Evolutionary conservation across 2,888 invertebrate genomes (phyloP), one percentile per base, ranked within the genome.

Genomic region (Chydorus sphaericus): DNA sequence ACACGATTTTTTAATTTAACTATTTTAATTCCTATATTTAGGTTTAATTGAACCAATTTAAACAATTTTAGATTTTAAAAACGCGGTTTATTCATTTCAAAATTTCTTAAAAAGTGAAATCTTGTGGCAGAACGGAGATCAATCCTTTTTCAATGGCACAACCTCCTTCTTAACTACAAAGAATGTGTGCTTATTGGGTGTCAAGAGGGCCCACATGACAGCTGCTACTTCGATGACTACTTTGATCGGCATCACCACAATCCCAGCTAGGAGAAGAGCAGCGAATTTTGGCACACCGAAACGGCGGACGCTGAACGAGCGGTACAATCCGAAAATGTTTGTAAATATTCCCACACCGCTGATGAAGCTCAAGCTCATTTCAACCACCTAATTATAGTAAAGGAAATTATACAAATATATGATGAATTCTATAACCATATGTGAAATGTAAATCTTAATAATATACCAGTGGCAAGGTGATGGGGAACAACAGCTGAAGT

Each of bases 291-390:
- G 66, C 59, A 85, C 71, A 11, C 93, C 92, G 68, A 87, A 85
- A 65, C 90, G 81, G 70, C 88, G 83, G 33, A 91, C 73, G 23
- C 90, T 88, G 68, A 96, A 94, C 56, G 93, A 93, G 70, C 93
- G 94, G 55, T 93, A 79, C n/a, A 93, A 93, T 60, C 96, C 96
- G 71, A 93, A 96, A 60, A 94, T 81, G 70, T 94, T 96, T 93
- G 96, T 94, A 70, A 96, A 96, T 67, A 93, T 85, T 70, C 88
- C 93, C 57, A 93, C 87, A 59, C 89, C 92, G 60, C 86, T 93
- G 64, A 90, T 85, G 67, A 92, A 93, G 56, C 88, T 86, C 71
- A 90, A 89, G 29, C 88, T 67, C 64, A 91, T 80, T 69, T 94
- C 91, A 66, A 94, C 79, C 48, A 82, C 61, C 58, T 83, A 80